Evolutionary conservation across 2,888 invertebrate genomes (phyloP).

Genomic region (Calliscelio sp.): DNA sequence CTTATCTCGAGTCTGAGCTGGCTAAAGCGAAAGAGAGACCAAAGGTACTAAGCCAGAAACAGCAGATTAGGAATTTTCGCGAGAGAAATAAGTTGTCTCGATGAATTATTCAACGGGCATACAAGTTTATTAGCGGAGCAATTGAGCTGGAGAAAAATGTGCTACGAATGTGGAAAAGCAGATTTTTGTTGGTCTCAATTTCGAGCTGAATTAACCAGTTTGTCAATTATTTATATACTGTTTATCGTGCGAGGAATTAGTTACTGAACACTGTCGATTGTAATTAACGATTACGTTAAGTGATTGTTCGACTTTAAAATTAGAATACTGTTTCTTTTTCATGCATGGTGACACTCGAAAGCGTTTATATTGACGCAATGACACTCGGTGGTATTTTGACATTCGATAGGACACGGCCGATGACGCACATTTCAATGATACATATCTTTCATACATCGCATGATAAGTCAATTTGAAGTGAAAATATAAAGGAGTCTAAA

Average conservation of each 20-base stretch:
- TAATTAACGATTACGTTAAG: no score
- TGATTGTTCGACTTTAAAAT: not conserved
- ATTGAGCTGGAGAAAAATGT: slow-evolving; percentile 9
- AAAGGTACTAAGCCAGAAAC: no score
- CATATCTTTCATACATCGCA: slow-evolving; percentile 45
- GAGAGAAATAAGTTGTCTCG: slow-evolving; percentile 22
- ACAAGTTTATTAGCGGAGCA: slow-evolving; percentile 5
- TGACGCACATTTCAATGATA: slow-evolving; percentile 63
- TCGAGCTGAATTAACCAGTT: no score
- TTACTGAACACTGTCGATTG: no score
- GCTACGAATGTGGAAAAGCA: not conserved
- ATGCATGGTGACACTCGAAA: slow-evolving; percentile 22
- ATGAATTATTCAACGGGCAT: slow-evolving; percentile 25
- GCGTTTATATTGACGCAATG: slow-evolving; percentile 50
- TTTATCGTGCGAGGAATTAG: no score
- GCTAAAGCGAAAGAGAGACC: slow-evolving; percentile 98
- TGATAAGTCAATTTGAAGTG: slow-evolving; percentile 42
- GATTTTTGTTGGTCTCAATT: no score
- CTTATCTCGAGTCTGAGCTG: slow-evolving; percentile 97
- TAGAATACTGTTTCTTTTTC: slow-evolving; percentile 2
- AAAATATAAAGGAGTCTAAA: slow-evolving; percentile 53
- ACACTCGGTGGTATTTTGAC: slow-evolving; percentile 56
- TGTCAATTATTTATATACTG: not conserved
- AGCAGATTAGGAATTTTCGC: slow-evolving; percentile 11
- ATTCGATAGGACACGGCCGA: slow-evolving; percentile 49